A percentile compares a stretch with the other conserved stretches of the same genome.
Evolutionary conservation across 2,797 vertebrate species (phyloP).

Genomic region (Acipenser transmontanus): DNA sequence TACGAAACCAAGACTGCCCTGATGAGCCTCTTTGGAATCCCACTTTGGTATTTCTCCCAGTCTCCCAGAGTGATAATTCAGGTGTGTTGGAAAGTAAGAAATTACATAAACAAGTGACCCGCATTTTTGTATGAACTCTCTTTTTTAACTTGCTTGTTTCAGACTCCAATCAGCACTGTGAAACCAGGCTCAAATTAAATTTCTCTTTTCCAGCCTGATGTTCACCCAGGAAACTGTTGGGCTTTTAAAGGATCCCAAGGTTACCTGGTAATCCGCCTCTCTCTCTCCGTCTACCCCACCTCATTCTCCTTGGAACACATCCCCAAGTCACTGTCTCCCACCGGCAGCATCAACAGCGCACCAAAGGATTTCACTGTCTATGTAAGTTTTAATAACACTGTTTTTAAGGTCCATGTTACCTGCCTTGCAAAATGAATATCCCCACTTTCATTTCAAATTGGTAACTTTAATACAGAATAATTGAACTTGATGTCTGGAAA

Average conservation of each 20-base stretch:
- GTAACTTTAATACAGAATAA: no score
- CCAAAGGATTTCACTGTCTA: constrained; percentile 78
- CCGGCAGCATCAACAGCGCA: constrained; percentile 75
- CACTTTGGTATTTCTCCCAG: constrained; percentile 90
- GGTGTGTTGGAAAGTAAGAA: constrained; percentile 50
- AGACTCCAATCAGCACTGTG: background rate
- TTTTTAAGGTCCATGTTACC: background rate
- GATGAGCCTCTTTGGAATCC: constrained; percentile 85
- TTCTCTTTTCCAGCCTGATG: constrained; percentile 68
- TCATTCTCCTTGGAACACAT: constrained; percentile 84
- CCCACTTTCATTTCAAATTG: no score
- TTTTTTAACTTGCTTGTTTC: background rate
- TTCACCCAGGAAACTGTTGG: constrained; percentile 94
- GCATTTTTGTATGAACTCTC: background rate
- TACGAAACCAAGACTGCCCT: constrained; percentile 80
- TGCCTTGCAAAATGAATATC: no score
- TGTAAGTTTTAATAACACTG: constrained; percentile 55
- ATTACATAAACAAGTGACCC: background rate
- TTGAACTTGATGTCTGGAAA: no score
- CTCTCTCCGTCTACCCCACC: constrained; percentile 70
- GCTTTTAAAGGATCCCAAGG: constrained; percentile 84
- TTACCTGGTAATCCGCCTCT: constrained; percentile 79
- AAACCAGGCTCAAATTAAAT: background rate
- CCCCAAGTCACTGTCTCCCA: constrained; percentile 75
- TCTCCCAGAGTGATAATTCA: constrained; percentile 88